A percentile compares a stretch with the other conserved stretches of the same genome.
phyloP scores from a whole-genome alignment of 2,113 vertebrate genomes.

The Pygoscelis adeliae region DNA sequence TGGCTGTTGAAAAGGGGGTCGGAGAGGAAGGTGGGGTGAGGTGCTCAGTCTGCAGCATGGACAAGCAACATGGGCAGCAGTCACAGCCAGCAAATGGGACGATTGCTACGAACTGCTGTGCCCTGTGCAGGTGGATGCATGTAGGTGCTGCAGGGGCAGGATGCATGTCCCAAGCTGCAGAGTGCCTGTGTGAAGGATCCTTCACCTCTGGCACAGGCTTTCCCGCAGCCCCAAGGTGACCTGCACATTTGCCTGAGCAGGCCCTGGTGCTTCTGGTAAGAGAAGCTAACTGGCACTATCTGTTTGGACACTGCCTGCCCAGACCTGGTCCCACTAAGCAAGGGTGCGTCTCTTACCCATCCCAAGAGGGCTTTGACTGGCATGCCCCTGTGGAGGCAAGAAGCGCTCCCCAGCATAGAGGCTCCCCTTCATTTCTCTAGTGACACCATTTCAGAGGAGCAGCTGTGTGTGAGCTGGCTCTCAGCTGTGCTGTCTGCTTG shows the following conservation, averaged over 20 bases:
- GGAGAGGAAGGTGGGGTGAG: background rate
- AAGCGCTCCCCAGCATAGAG: background rate
- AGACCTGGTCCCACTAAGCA: background rate
- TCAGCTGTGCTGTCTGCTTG: background rate
- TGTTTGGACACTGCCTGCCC: background rate
- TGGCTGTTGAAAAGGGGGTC: background rate
- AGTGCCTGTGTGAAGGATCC: background rate
- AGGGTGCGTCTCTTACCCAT: background rate
- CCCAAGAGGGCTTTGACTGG: background rate
- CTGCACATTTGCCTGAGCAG: background rate
- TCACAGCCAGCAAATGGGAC: fast-evolving
- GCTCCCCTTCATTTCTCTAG: background rate
- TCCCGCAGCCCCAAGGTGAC: background rate
- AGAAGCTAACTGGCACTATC: background rate
- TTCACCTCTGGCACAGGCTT: background rate
- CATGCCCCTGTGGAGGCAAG: fast-evolving
- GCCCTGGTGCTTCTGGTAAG: background rate
- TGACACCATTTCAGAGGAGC: background rate
- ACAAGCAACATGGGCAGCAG: background rate
- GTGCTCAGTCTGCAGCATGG: background rate
- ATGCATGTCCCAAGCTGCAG: background rate
- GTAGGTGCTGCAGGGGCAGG: background rate
- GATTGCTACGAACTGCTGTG: fast-evolving
- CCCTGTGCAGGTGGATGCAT: fast-evolving
- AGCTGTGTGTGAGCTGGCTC: background rate